Conservation (phyloP, 2,113 vertebrate species). For the Myotis brandtii region DNA sequence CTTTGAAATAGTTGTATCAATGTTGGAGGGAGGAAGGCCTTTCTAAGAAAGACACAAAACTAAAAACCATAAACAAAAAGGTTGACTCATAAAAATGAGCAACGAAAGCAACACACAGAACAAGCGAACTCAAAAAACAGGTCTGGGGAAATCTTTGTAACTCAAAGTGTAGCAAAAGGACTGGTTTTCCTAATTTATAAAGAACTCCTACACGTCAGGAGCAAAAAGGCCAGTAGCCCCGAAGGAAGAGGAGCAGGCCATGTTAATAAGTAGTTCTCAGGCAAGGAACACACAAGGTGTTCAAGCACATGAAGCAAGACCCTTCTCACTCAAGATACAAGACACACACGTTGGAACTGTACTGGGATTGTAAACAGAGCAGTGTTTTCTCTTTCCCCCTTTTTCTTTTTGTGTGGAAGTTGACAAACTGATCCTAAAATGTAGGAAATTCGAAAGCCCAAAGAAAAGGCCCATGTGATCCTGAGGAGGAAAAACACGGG, state of each 20-base stretch:
- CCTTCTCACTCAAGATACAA: not conserved
- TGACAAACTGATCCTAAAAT: not conserved
- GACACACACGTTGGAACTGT: not conserved
- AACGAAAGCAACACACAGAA: not conserved
- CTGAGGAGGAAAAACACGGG: not conserved
- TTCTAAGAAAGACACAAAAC: not conserved
- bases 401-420: not conserved
- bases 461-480: not conserved
- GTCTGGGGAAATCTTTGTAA: not conserved
- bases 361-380: not conserved
- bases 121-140: not conserved
- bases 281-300: not conserved
- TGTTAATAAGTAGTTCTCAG: not conserved
- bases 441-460: not conserved
- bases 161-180: not conserved
- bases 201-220: no score
- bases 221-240: not conserved
- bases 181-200: not conserved
- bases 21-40: not conserved
- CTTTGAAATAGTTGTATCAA: not conserved
- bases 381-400: no score
- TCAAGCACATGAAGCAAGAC: not conserved
- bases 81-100: not conserved
- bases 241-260: not conserved
- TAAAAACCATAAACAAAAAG: not conserved